A percentile compares a stretch with the other conserved stretches of the same genome.
phyloP scores from a whole-genome alignment of 1,140 invertebrate species.

The Tetragonula clypearis region DNA sequence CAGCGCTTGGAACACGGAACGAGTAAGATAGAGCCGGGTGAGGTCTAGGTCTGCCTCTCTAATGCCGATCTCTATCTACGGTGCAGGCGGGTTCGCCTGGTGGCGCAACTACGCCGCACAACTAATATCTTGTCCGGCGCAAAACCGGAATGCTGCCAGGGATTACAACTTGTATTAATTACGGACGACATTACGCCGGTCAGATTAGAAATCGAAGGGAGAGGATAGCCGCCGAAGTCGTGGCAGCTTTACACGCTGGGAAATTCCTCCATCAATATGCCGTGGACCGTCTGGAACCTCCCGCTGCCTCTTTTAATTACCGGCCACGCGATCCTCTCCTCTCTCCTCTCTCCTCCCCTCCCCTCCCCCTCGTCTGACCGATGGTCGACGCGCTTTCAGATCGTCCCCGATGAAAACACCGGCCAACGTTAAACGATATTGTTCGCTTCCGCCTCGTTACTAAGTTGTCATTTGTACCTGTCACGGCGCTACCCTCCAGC shows the following conservation, averaged over 20 bases:
- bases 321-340: neutral
- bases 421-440: constrained; percentile 34
- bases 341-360: no score
- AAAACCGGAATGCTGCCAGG: constrained; percentile 80
- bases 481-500: neutral
- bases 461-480: constrained; percentile 17
- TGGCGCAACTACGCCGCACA: constrained; percentile 71
- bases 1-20: constrained; percentile 10
- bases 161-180: constrained; percentile 82
- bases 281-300: neutral
- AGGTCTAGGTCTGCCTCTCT: constrained; percentile 69
- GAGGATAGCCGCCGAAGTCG: constrained; percentile 41
- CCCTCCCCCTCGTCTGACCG: no score
- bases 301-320: constrained; percentile 57
- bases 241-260: constrained; percentile 40
- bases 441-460: constrained; percentile 30
- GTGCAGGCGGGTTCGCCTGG: constrained; percentile 67
- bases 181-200: constrained; percentile 78
- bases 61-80: constrained; percentile 79
- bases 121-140: constrained; percentile 80
- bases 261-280: constrained; percentile 39
- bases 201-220: constrained; percentile 81
- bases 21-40: constrained; percentile 49
- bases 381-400: neutral
- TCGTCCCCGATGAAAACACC: constrained; percentile 42